A percentile compares a stretch with the other conserved stretches of the same genome.
Evolutionary conservation across 1,140 invertebrate genomes (phyloP).

Genomic region (Scaptomyza pallida): DNA sequence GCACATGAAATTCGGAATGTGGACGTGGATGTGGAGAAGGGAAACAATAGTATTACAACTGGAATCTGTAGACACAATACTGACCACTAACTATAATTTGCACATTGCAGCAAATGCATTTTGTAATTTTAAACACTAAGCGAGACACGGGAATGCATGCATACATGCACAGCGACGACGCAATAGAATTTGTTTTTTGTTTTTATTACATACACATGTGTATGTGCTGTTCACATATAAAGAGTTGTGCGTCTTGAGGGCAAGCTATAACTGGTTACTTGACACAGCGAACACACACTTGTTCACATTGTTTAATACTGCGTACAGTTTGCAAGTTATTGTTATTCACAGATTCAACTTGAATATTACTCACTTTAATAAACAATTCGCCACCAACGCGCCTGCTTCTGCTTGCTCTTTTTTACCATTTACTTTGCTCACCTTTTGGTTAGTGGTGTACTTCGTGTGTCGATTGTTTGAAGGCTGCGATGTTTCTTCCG

Average conservation of each 20-base stretch:
- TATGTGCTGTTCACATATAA: conserved; percentile 1
- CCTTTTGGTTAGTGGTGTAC: conserved; percentile 19
- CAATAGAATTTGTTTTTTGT: conserved; percentile 64
- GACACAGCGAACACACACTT: conserved; percentile 10
- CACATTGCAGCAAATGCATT: conserved; percentile 26
- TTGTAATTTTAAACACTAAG: conserved; percentile 22
- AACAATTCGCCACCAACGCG: conserved; percentile 44
- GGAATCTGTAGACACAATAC: conserved; percentile 1
- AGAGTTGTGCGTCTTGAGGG: conserved; percentile 23
- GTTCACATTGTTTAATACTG: conserved; percentile 16
- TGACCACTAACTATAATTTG: conserved; percentile 11
- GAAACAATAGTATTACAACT: conserved; percentile 2
- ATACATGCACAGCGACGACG: conserved; percentile 25
- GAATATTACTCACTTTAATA: conserved; percentile 68
- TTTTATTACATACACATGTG: conserved; percentile 60
- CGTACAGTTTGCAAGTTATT: conserved; percentile 23
- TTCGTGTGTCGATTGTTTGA: background rate
- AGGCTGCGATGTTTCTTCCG: background rate
- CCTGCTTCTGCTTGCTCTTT: conserved; percentile 30
- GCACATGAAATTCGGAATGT: conserved; percentile 2
- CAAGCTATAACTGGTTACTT: conserved; percentile 58
- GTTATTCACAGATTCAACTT: conserved; percentile 6
- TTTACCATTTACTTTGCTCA: conserved; percentile 47
- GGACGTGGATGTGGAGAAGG: conserved; percentile 10
- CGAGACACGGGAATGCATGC: background rate